A percentile compares a stretch with the other conserved stretches of the same genome.
These are phyloP conservation scores for Syngnathus floridae DNA, from an alignment of 2,113 vertebrate genomes.

Conservation along the genomic window DNA sequence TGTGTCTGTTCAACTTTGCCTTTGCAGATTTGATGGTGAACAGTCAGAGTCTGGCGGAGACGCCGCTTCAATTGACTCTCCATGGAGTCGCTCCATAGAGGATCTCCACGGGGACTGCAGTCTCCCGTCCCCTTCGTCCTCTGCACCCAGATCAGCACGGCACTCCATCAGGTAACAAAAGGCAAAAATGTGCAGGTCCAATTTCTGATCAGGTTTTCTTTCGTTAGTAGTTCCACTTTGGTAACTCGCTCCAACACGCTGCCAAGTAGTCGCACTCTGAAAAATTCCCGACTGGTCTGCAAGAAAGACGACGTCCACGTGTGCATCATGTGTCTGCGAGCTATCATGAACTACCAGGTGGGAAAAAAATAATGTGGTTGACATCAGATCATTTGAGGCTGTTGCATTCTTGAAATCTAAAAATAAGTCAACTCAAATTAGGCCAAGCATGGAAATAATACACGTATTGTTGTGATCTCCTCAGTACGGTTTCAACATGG, in stretches of 20 bases:
- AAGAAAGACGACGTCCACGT: conserved; percentile 97
- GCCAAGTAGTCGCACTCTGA: conserved; percentile 88
- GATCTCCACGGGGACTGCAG: conserved; percentile 90
- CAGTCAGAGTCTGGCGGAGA: conserved; percentile 80
- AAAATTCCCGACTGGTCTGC: conserved; percentile 90
- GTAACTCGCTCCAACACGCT: conserved; percentile 85
- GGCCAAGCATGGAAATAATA: background rate
- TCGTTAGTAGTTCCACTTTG: conserved; percentile 49
- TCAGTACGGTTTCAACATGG: conserved; percentile 98
- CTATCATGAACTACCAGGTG: conserved; percentile 99
- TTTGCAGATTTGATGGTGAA: conserved; percentile 87
- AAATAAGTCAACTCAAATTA: background rate
- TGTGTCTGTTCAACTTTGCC: background rate
- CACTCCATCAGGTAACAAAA: conserved; percentile 74
- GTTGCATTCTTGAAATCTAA: background rate
- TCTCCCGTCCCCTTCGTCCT: conserved; percentile 82
- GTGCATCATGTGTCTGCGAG: conserved; percentile 94
- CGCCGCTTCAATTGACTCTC: conserved; percentile 82
- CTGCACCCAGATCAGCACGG: conserved; percentile 75
- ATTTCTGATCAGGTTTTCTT: background rate
- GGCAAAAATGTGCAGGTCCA: background rate
- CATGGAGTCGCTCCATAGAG: conserved; percentile 95
- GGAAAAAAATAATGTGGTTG: background rate
- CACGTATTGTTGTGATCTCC: conserved; percentile 5
- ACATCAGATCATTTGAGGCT: background rate